These are phyloP conservation scores for Megaustenia siamemsis DNA, from an alignment of 2,888 invertebrate species.

Conservation along the genomic window DNA sequence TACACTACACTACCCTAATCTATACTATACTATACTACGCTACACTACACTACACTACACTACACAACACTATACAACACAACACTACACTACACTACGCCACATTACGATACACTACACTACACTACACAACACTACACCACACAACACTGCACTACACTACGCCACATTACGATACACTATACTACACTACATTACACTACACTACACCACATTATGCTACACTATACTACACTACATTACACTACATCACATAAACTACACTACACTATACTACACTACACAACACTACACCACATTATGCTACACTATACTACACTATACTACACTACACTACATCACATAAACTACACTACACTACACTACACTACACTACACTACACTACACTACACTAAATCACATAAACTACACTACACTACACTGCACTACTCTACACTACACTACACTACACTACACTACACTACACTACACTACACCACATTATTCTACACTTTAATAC, in stretches of 20 bases:
- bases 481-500: no score
- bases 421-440: no score
- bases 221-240: not conserved
- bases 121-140: conserved; percentile 9
- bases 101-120: not conserved
- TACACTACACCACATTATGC: not conserved
- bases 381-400: no score
- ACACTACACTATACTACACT: not conserved
- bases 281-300: not conserved
- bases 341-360: not conserved
- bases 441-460: no score
- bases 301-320: no score
- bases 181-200: not conserved
- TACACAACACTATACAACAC: not conserved
- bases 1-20: no score
- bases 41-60: not conserved
- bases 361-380: no score
- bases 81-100: not conserved
- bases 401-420: no score
- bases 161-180: not conserved
- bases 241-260: not conserved
- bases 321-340: not conserved
- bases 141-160: not conserved
- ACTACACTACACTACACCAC: no score
- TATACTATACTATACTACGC: not conserved